Evolutionary conservation across 92 coral and sea anemone species (phyloP), one percentile per base, ranked within the genome.

Genomic region (Actinostola sp.): DNA sequence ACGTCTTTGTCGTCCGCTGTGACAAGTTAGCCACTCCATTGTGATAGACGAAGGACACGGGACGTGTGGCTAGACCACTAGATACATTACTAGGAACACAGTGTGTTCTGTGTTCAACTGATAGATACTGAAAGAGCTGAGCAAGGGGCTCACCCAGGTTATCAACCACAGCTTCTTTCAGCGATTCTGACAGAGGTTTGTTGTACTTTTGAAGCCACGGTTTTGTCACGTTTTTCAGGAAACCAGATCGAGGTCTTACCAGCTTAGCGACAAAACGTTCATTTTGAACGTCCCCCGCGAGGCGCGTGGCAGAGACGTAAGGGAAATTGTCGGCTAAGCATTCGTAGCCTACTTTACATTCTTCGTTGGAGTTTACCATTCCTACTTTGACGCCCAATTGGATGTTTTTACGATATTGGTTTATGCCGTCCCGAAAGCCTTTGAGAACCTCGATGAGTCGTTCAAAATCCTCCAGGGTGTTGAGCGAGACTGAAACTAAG

Each of bases 11-110:
- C 41, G 98, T 85, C 6, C 92, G 86, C 42, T 76, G 73, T 20
- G 89, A 84, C 20, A 32, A 38, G 72, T 93, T 79, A 7, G 90
- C 78, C 30, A 68, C 63, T 6, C 93, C 92, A 20, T 90, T 34
- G 23, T 73, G 45, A 76, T 87, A 93, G 45, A 93, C 97, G 38
- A 79, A 82, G 20, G 76, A 49, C 11, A 93, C 63, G 4, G 98
- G 98, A 35, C 90, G 81, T 36, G 90, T 73, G 20, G 86, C 92
- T 10, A 88, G 86, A 19, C 98, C 98, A 81, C 98, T 93, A 58
- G 98, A 87, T 36, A 85, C 93, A 63, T 70, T 84, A 64, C 98
- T 90, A 17, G 88, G 87, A 14, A 92, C 89, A 61, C 98, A 93
- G 39, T 93, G 90, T 49, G 66, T 85, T 63, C 82, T 19, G 67